phyloP scores from a whole-genome alignment of 2,888 invertebrate species.

The Zelleria hepariella region DNA sequence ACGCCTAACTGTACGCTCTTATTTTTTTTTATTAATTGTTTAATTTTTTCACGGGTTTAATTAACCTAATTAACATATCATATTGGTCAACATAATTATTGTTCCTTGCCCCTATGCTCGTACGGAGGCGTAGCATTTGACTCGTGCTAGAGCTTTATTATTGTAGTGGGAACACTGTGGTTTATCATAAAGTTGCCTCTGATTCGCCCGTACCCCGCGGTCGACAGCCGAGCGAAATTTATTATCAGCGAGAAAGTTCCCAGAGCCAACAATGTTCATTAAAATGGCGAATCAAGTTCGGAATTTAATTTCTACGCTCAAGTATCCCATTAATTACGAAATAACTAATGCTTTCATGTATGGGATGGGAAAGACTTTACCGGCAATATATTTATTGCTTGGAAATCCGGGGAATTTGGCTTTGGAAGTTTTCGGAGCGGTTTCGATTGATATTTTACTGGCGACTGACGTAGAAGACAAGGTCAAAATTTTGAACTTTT shows the following conservation, averaged over 20 bases:
- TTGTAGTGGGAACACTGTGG: background rate
- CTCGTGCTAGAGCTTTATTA: background rate
- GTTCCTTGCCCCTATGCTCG: too few relatives aligned
- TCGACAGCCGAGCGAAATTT: background rate
- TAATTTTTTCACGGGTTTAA: too few relatives aligned
- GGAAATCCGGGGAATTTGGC: too few relatives aligned
- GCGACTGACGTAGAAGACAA: too few relatives aligned
- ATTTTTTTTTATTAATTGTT: too few relatives aligned
- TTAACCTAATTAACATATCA: too few relatives aligned
- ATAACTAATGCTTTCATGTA: background rate
- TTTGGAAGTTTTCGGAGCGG: too few relatives aligned
- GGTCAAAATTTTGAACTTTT: too few relatives aligned
- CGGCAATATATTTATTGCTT: background rate
- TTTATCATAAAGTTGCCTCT: background rate
- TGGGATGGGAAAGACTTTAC: background rate
- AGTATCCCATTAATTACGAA: slow-evolving; percentile 6
- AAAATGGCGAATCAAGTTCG: slow-evolving; percentile 25
- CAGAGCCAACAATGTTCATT: slow-evolving; percentile 24
- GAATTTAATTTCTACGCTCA: slow-evolving; percentile 28
- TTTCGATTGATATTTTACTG: too few relatives aligned
- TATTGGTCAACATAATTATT: too few relatives aligned
- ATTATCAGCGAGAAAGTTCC: slow-evolving; percentile 6
- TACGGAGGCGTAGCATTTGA: too few relatives aligned
- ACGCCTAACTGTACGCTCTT: too few relatives aligned
- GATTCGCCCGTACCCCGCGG: background rate